Base-by-base conservation (phyloP, 2,113 vertebrate genomes). In the Ageneiosus marmoratus region DNA sequence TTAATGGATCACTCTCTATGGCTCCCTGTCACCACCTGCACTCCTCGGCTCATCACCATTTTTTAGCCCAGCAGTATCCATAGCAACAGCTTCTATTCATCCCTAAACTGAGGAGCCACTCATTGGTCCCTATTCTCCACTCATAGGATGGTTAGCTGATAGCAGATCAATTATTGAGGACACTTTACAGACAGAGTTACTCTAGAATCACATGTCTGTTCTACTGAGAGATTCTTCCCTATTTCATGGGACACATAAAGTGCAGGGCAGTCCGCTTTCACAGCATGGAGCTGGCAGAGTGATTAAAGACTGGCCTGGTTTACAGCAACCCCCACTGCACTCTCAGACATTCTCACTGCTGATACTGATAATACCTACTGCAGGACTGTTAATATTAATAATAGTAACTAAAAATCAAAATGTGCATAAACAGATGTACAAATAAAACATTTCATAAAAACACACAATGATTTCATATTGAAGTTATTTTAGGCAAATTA, bases 21-120 rank as follows among this genome's bases (percentile, higher is more conserved):
- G 87, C 83, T 86, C 89, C 81, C 37, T 24, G 76, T 81, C 82
- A 13, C 85, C 89, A 92, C 92, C 93, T 93, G 93, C 88, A 90
- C 91, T 85, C 88, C 78, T 83, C 89, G 79, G 88, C 87, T 60
- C 76, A 81, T 85, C 83, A 86, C 72, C 83, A 88, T 84, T 88
- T 84, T 88, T 69, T 51, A 18, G 11, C 84, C 72, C 88, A 82
- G 41, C 87, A 76, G 92, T 95, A 92, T 79, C 94, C 93, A 94
- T 94, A 91, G 92, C 88, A 95, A 94, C 96, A 92, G 75, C 88
- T 91, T 89, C 89, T 81, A 91, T 93, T 94, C 86, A 92, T 89
- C 85, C 82, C 22, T 56, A 84, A 83, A 86, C 81, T 84, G 60
- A 34, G 44, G 27, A 83, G 86, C 86, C 88, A 86, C 91, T 92